Conservation (phyloP, 2,797 vertebrate genomes). For the Cercopithecus hamlyni region DNA sequence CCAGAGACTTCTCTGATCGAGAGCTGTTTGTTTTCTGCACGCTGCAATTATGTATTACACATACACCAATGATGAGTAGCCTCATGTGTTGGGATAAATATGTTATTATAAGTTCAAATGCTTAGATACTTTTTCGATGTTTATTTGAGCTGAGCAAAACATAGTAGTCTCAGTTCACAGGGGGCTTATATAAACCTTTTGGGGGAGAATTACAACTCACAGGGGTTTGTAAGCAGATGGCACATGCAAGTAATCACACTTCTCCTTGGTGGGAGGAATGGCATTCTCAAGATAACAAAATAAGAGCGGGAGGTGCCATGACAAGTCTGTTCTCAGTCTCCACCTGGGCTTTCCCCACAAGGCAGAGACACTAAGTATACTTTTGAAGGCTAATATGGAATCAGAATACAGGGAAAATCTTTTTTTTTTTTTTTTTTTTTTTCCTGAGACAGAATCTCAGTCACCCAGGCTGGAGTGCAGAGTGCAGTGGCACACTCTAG, state of each 20-base stretch:
- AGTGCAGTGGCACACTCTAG: background rate
- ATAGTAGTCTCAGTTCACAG: constrained; percentile 80
- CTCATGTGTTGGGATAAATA: constrained; percentile 82
- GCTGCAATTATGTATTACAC: constrained; percentile 79
- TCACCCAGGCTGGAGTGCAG: background rate
- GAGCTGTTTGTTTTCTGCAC: constrained; percentile 80
- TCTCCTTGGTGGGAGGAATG: constrained; percentile 77
- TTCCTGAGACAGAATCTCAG: background rate
- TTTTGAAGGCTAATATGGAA: constrained; percentile 5
- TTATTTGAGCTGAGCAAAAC: constrained; percentile 81
- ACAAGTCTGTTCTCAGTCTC: constrained; percentile 72
- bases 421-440: background rate
- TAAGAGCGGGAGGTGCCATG: constrained; percentile 73
- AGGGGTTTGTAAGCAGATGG: constrained; percentile 80
- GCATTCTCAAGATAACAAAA: constrained; percentile 78
- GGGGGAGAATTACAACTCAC: constrained; percentile 75
- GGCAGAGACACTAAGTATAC: constrained; percentile 48
- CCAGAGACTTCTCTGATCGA: constrained; percentile 79
- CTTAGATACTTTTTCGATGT: constrained; percentile 79
- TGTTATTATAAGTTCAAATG: constrained; percentile 83
- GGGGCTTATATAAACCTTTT: constrained; percentile 79
- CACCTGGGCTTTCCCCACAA: constrained; percentile 70
- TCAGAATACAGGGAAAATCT: background rate
- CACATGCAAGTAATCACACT: constrained; percentile 74
- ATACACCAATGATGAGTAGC: constrained; percentile 79